phyloP scores from a whole-genome alignment of 2,797 vertebrate genomes.

The Microhierax caerulescens region DNA sequence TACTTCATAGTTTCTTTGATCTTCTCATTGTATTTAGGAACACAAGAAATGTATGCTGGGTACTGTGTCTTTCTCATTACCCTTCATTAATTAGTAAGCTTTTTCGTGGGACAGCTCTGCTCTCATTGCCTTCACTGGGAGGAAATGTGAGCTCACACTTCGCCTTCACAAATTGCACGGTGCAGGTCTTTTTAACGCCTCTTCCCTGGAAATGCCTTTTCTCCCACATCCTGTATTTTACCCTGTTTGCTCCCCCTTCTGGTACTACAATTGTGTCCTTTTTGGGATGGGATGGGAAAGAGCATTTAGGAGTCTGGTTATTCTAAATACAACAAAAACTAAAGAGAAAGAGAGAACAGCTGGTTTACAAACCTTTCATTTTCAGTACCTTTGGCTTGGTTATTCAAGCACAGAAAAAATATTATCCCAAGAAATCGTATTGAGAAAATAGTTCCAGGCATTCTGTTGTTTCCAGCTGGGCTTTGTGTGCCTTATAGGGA shows the following conservation, averaged over 20 bases:
- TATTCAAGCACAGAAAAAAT: background rate
- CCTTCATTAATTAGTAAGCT: background rate
- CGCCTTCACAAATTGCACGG: background rate
- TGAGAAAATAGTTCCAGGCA: background rate
- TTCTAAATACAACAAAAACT: background rate
- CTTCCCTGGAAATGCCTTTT: background rate
- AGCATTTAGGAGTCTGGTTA: background rate
- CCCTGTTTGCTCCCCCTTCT: background rate
- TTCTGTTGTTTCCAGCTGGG: background rate
- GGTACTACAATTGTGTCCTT: background rate
- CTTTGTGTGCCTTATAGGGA: background rate
- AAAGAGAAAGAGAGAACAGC: background rate
- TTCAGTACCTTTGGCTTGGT: background rate
- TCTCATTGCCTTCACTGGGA: background rate
- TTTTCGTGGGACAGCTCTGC: background rate
- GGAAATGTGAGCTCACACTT: accelerated
- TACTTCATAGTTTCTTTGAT: background rate
- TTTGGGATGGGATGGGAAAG: background rate
- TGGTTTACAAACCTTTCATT: background rate
- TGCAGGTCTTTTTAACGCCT: background rate
- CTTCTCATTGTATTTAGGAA: background rate
- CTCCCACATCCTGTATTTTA: background rate
- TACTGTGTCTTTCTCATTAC: background rate
- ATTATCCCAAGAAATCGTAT: background rate
- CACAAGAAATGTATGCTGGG: background rate